Conservation (phyloP, 2,113 vertebrate genomes). For the Poicephalus gulielmi region DNA sequence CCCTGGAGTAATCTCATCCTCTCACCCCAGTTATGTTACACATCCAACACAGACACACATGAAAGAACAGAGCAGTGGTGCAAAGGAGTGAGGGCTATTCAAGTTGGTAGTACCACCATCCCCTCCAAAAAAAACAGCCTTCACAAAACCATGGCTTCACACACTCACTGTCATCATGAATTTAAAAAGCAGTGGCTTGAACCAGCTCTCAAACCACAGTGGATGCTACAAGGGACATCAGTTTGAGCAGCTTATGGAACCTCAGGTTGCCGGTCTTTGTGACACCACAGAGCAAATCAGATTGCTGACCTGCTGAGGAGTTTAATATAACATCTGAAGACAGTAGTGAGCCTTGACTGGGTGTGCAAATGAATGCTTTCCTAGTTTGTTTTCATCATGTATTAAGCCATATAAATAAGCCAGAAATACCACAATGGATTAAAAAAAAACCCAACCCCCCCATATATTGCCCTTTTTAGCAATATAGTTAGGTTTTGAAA, state of each 20-base stretch:
- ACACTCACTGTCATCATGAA: accelerated
- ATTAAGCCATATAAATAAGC: background rate
- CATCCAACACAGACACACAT: accelerated
- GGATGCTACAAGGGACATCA: background rate
- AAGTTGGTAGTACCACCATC: background rate
- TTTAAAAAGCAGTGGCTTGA: background rate
- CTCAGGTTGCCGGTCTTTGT: background rate
- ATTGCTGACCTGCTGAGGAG: background rate
- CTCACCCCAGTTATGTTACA: background rate
- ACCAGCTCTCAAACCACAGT: background rate
- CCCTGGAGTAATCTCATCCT: background rate
- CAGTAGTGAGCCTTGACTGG: background rate
- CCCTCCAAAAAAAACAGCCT: background rate
- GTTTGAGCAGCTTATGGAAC: background rate
- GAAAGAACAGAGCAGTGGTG: accelerated
- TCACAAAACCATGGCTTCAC: background rate
- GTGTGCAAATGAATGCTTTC: background rate
- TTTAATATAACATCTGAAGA: background rate
- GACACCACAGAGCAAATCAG: background rate
- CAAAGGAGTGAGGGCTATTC: background rate
- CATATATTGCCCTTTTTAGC: background rate
- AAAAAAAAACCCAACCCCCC: background rate
- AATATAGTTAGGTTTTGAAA: background rate
- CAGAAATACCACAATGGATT: background rate
- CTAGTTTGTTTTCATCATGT: background rate